Base-by-base conservation (phyloP, 92 coral and sea anemone genomes). In the Phenganax marumi region DNA sequence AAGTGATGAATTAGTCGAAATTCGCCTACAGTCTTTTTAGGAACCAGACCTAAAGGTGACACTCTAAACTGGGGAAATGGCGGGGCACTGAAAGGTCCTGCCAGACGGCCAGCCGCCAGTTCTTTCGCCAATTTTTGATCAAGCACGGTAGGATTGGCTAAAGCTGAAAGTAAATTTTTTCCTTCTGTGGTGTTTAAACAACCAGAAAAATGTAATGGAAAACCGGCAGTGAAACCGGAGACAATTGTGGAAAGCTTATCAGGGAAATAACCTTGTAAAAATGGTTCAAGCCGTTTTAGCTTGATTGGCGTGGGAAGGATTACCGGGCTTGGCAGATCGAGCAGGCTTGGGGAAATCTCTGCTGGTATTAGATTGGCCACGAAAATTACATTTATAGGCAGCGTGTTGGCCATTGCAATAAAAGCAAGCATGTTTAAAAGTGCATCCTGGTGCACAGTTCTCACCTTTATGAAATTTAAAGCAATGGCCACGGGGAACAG, bases 41-140 rank as follows among this genome's bases (percentile, higher is more conserved):
- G 92, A 23, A 89, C 87, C 0, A 85, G 83, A 13, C 89, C 89
- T 12, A 89, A 52, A 12, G 90, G 89, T 3, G 92, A 88, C 9
- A 76, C 77, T 0, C 75, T 56, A 70, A 89, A 86, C 53, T 49
- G 14, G 2, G 47, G 55, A 18, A 89, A 83, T 47, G 90, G 89
- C 6, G 87, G 81, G 16, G 62, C 23, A 12, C 16, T 73, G 63
- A 89, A 89, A 10, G 89, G 87, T 13, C 88, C 88, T 1, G 81
- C 81, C 13, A 84, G 76, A 0, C 86, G 52, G 33, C 85, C 86
- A 11, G 60, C 86, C 26, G 23, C 61, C 8, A 89, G 19, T 64
- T 89, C 93, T 50, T 81, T 81, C 1, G 0, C 52, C 16, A 89
- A 17, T 65, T 89, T 86, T 52, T 16, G n/a, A 25, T 86, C 90